Evolutionary conservation across 1,140 invertebrate genomes (phyloP).

Genomic region (Drosophila sp.): DNA sequence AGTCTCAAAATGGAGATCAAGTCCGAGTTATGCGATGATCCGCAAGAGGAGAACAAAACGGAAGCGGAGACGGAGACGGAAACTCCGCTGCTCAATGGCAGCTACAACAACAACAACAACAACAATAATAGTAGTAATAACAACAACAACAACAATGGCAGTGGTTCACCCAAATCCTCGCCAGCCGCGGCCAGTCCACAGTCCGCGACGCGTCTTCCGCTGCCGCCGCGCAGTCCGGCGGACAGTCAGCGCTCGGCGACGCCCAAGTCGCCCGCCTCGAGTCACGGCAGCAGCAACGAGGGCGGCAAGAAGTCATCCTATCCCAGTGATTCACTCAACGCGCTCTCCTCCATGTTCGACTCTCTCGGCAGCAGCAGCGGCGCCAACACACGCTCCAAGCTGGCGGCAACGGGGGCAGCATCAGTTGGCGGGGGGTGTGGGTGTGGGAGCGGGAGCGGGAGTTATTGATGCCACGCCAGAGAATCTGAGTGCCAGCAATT

Average conservation of each 20-base stretch:
- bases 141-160: conserved; percentile 43
- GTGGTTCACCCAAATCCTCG: conserved; percentile 56
- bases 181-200: conserved; percentile 55
- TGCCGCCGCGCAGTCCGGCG: conserved; percentile 84
- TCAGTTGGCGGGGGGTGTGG: conserved; percentile 12
- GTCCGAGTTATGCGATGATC: conserved; percentile 60
- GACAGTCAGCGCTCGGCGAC: conserved; percentile 89
- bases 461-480: conserved; percentile 48
- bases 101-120: conserved; percentile 48
- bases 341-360: conserved; percentile 95
- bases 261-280: conserved; percentile 88
- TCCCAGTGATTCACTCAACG: conserved; percentile 88
- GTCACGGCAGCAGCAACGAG: conserved; percentile 86
- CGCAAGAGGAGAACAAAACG: conserved; percentile 49
- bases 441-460: background rate
- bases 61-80: conserved; percentile 20
- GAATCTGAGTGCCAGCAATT: conserved; percentile 75
- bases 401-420: conserved; percentile 57
- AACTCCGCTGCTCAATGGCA: conserved; percentile 58
- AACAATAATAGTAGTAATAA: conserved; percentile 42
- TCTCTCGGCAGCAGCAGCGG: conserved; percentile 69
- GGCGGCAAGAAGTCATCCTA: conserved; percentile 85
- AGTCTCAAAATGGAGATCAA: conserved; percentile 86
- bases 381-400: conserved; percentile 60
- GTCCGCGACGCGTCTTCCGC: conserved; percentile 23